Percentiles rank a stretch among this genome's conserved stretches.
Evolutionary conservation across 2,888 invertebrate species (phyloP).

Genomic region (Sepioteuthis lessoniana): DNA sequence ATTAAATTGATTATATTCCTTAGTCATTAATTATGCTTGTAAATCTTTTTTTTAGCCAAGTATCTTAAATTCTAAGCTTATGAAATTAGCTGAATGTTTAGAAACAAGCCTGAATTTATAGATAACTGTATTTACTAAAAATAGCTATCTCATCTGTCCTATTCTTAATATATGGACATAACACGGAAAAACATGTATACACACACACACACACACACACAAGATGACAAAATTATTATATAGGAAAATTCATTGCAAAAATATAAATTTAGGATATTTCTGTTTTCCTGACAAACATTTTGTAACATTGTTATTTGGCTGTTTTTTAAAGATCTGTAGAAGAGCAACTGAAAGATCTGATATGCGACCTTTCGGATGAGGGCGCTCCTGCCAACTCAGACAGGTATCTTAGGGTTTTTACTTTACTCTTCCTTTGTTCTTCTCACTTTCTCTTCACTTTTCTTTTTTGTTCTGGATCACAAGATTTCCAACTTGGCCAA

Average conservation of each 20-base stretch:
- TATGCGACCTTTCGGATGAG: slow-evolving; percentile 37
- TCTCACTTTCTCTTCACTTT: neutral
- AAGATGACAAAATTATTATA: neutral
- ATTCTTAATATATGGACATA: neutral
- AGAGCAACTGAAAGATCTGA: neutral
- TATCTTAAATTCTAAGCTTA: too few relatives aligned
- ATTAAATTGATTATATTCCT: too few relatives aligned
- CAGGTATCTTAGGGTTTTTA: slow-evolving; percentile 41
- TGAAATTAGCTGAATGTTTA: too few relatives aligned
- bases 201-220: too few relatives aligned
- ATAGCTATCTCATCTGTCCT: neutral
- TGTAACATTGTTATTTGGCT: slow-evolving; percentile 21
- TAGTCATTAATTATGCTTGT: too few relatives aligned
- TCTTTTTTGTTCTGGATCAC: neutral
- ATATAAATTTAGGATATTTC: neutral
- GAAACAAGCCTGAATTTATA: neutral
- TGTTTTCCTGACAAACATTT: neutral
- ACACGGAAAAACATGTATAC: neutral
- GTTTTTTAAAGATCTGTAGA: slow-evolving; percentile 44
- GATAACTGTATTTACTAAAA: neutral
- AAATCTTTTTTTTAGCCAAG: too few relatives aligned
- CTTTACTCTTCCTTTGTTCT: neutral
- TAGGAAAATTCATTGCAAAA: neutral
- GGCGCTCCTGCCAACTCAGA: neutral
- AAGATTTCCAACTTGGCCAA: neutral